Percentiles rank a stretch among this genome's conserved stretches.
phyloP scores from a whole-genome alignment of 92 coral and sea anemone species.

The Pocillopora grandis region DNA sequence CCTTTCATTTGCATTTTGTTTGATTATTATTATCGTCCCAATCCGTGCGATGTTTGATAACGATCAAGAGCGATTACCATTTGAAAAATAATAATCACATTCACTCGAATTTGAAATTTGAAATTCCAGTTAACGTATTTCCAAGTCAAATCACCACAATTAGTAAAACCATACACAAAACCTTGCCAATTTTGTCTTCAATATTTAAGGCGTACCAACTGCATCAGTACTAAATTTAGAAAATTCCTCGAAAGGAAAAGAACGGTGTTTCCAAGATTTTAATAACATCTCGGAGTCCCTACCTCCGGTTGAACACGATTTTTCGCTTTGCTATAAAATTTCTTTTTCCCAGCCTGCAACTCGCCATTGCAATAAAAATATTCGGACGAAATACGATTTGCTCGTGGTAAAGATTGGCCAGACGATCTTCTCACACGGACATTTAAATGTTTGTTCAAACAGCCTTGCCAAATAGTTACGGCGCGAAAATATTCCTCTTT shows the following conservation, averaged over 20 bases:
- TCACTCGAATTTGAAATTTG: not conserved
- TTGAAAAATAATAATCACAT: not conserved
- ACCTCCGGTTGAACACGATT: slow-evolving; percentile 6
- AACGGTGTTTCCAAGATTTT: not conserved
- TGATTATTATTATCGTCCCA: not conserved
- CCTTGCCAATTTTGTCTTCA: not conserved
- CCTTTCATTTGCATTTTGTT: not conserved
- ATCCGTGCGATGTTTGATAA: not conserved
- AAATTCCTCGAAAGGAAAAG: slow-evolving; percentile 5
- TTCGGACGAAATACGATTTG: not conserved
- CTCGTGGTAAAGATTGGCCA: not conserved
- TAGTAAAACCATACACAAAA: not conserved
- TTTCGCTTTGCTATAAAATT: not conserved
- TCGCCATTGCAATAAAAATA: slow-evolving; percentile 3
- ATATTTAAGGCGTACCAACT: not conserved
- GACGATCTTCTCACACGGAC: slow-evolving; percentile 9
- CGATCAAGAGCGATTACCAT: not conserved
- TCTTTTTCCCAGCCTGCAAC: not conserved
- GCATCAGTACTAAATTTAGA: slow-evolving; percentile 12
- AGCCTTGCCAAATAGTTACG: slow-evolving; percentile 32
- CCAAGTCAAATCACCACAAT: slow-evolving; percentile 6
- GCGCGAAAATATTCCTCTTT: slow-evolving; percentile 24
- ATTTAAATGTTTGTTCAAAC: slow-evolving; percentile 6
- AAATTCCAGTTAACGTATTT: slow-evolving; percentile 5
- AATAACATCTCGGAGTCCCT: not conserved